phyloP scores from a whole-genome alignment of 2,888 invertebrate species.

The Drosophila niveifrons region DNA sequence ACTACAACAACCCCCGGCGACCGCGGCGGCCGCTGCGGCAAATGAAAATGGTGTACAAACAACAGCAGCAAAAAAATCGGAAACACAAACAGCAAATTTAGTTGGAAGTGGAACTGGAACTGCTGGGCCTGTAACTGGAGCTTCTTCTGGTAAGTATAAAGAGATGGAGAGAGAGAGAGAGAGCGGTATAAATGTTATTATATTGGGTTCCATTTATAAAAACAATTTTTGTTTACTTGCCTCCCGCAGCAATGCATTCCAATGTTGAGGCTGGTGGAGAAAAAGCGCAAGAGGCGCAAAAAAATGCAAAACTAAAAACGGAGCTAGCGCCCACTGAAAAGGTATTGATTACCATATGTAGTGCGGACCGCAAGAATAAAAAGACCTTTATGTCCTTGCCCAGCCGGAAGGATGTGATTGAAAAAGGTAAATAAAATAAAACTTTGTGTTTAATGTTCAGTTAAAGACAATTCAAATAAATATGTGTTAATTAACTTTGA shows the following conservation, averaged over 20 bases:
- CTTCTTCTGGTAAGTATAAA: slow-evolving; percentile 47
- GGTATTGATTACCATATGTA: slow-evolving; percentile 76
- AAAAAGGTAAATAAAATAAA: slow-evolving; percentile 52
- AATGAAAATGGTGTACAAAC: slow-evolving; percentile 80
- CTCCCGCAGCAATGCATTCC: slow-evolving; percentile 58
- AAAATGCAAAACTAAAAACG: slow-evolving; percentile 53
- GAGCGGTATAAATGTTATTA: slow-evolving; percentile 17
- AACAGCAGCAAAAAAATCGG: slow-evolving; percentile 78
- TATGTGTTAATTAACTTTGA: neutral
- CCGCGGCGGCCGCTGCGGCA: slow-evolving; percentile 61
- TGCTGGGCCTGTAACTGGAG: slow-evolving; percentile 28
- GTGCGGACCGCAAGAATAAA: slow-evolving; percentile 73
- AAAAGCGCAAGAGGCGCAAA: slow-evolving; percentile 50
- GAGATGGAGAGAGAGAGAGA: neutral
- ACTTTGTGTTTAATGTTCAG: too few species aligned
- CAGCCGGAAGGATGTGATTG: slow-evolving; percentile 71
- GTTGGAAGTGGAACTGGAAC: neutral
- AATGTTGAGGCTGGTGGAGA: slow-evolving; percentile 39
- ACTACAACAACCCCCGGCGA: slow-evolving; percentile 53
- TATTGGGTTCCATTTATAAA: slow-evolving; percentile 14
- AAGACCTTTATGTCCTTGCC: slow-evolving; percentile 76
- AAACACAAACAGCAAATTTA: slow-evolving; percentile 33
- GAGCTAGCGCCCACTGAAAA: slow-evolving; percentile 59
- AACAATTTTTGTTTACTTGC: slow-evolving; percentile 38
- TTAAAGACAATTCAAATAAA: neutral